Evolutionary conservation across 2,888 invertebrate species (phyloP), one percentile per base, ranked within the genome.

Genomic region (Bedellia somnulentella): DNA sequence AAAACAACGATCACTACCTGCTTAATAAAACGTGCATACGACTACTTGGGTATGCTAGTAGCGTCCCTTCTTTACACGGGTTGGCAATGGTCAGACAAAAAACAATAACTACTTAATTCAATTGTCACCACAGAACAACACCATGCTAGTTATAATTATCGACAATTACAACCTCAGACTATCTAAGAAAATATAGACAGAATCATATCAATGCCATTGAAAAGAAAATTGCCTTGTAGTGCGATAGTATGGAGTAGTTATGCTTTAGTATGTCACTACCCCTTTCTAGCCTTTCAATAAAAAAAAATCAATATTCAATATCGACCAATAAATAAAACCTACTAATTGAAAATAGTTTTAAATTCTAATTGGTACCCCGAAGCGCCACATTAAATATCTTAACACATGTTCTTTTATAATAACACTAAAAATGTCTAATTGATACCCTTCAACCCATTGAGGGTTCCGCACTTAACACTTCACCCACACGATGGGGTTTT

Each of bases 371-470:
- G 13, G 42, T 36, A 28, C 45, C 62, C 54, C 36, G 37, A 41
- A 50, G 70, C 67, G 68, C 66, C 67, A 66, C 57, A n/a, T n/a
- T 64, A 60, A 60, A 35, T 43, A 33, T 42, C 37, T 51, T 59
- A 55, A 63, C 66, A 62, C 61, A 57, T 64, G 60, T 60, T 12
- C 6, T 24, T 32, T 35, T 28, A 18, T 30, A 24, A 32, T 15
- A 21, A 29, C 22, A 29, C 21, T 22, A 29, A 32, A 11, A 31
- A 16, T 23, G 29, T 25, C 34, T 36, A 36, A 36, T 36, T 36
- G 34, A 18, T 29, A 24, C 22, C 27, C 26, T 17, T 8, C 15
- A 29, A 26, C 3, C n/a, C 14, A 31, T 31, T 30, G 16, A 21
- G 33, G 34, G 18, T 14, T 14, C 21, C 22, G 5, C 30, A 34